Percentiles rank a stretch among this genome's conserved stretches.
Conservation (phyloP, 2,888 invertebrate genomes). For the Idaea aversata region DNA sequence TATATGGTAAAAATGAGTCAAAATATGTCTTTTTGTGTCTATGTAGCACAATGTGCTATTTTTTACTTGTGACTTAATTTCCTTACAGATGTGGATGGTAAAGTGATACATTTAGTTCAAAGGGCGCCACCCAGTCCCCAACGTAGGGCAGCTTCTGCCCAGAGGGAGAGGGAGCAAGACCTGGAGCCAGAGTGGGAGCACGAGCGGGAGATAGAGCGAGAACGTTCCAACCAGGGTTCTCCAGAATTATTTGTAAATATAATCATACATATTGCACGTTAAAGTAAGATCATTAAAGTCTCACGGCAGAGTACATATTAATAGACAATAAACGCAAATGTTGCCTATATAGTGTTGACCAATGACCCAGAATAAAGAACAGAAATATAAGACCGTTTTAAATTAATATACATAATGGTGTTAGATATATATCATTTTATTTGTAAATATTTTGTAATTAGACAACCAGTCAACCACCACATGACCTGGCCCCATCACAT, state of each 20-base stretch:
- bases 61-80: neutral
- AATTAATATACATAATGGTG: neutral
- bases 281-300: too few relatives aligned
- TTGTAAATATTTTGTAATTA: conserved; percentile 20
- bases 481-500: conserved; percentile 26
- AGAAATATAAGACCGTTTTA: too few relatives aligned
- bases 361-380: too few relatives aligned
- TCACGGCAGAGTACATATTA: too few relatives aligned
- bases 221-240: too few relatives aligned
- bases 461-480: conserved; percentile 31
- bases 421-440: conserved; percentile 1
- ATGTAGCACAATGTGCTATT: neutral
- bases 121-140: conserved; percentile 85
- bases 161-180: conserved; percentile 8
- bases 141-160: conserved; percentile 24
- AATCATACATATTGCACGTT: too few relatives aligned
- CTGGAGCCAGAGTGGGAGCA: neutral
- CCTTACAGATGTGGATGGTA: conserved; percentile 89
- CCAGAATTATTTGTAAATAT: conserved; percentile 42
- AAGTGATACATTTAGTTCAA: conserved; percentile 95
- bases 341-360: too few relatives aligned
- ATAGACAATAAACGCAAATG: too few relatives aligned
- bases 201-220: neutral
- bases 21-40: neutral
- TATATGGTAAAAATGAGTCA: conserved; percentile 84